Evolutionary conservation across 2,888 invertebrate species (phyloP), one percentile per base, ranked within the genome.

Genomic region (Hypercompe scribonia): DNA sequence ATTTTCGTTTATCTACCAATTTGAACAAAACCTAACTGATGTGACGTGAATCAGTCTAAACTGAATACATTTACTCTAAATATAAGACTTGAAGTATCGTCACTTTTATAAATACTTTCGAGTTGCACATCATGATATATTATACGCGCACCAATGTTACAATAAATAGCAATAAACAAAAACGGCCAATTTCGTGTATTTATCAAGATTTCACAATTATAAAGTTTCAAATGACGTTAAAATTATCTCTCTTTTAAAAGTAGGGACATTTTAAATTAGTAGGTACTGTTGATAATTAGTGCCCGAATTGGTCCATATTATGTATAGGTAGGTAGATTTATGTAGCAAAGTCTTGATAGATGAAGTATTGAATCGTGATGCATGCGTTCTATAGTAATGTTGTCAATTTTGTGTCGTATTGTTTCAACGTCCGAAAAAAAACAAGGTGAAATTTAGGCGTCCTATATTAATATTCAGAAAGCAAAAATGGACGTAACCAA

Each of bases 111-210:
- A 77, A 72, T 74, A 76, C 66, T 79, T 72, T 72, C 71, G 46
- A 77, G 73, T 82, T 82, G 84, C 85, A 86, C 81, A 74, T 75
- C 68, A 81, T 78, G 79, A 71, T 80, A 75, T 77, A 75, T 78
- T 18, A 61, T 18, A 68, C 70, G 76, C 72, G 84, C 87, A 87
- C 84, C 80, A 80, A 71, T 71, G 75, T 79, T 78, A 84, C 83
- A 84, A 85, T 81, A 84, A 82, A 75, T 71, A 46, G 65, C 68
- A 74, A 31, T n/a, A n/a, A n/a, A n/a, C n/a, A 63, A 67, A 63
- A 33, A 68, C 28, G 33, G 61, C 72, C 74, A 63, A 61, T 68
- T 75, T 69, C 33, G 63, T 50, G 72, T 71, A 65, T 75, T 73
- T 78, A 76, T 75, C 75, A 78, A 81, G 77, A 78, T 69, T 78